These are phyloP conservation scores for Lutjanus erythropterus DNA, from an alignment of 2,113 vertebrate species.

Conservation along the genomic window DNA sequence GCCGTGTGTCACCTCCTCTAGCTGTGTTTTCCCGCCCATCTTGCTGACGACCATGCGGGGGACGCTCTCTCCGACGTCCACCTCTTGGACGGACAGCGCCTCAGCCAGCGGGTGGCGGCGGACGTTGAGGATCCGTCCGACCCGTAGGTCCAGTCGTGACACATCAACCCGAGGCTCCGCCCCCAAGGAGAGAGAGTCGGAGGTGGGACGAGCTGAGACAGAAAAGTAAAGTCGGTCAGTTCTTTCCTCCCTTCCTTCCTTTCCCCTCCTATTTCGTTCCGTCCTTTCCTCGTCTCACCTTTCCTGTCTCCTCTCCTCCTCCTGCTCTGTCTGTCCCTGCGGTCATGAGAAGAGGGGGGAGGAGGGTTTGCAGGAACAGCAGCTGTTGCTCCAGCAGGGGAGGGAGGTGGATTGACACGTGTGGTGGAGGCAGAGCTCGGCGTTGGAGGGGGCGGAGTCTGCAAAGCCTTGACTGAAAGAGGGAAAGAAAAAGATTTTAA, in stretches of 20 bases:
- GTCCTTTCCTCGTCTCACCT: neutral
- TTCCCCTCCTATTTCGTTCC: too few relatives aligned
- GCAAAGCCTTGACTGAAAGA: conserved; percentile 60
- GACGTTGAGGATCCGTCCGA: conserved; percentile 88
- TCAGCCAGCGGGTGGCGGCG: conserved; percentile 90
- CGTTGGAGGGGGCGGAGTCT: conserved; percentile 24
- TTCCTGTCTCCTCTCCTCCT: conserved; percentile 47
- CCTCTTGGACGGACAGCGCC: conserved; percentile 88
- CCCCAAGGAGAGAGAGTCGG: conserved; percentile 41
- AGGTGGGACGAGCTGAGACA: conserved; percentile 26
- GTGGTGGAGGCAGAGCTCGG: conserved; percentile 18
- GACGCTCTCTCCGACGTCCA: conserved; percentile 90
- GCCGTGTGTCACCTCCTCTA: conserved; percentile 85
- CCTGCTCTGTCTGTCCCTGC: conserved; percentile 27
- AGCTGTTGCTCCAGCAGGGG: conserved; percentile 25
- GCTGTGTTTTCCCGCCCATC: conserved; percentile 85
- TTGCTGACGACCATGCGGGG: conserved; percentile 92
- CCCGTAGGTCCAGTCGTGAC: conserved; percentile 91
- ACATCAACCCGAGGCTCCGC: conserved; percentile 86
- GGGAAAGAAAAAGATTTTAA: neutral
- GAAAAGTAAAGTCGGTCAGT: neutral
- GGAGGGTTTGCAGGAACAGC: neutral
- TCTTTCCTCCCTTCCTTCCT: neutral
- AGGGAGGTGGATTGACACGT: neutral
- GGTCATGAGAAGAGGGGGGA: conserved; percentile 27